phyloP scores from a whole-genome alignment of 2,797 vertebrate genomes.

The Amniataba percoides region DNA sequence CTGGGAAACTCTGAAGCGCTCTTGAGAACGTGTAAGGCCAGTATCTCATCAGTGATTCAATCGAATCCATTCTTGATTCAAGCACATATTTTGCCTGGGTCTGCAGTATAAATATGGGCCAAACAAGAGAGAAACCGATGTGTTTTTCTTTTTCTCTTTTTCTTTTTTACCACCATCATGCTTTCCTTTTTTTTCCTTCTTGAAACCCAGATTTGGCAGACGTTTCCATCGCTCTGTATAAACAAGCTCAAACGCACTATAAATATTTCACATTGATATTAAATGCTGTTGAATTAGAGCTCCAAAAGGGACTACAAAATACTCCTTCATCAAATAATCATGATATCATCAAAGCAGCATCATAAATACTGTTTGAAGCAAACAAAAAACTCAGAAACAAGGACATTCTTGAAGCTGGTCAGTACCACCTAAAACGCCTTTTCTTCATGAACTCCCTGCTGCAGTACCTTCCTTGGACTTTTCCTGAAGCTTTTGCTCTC shows the following conservation, averaged over 20 bases:
- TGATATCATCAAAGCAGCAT: constrained; percentile 69
- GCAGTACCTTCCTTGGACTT: constrained; percentile 30
- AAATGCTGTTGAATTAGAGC: constrained; percentile 76
- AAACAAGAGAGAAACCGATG: constrained; percentile 38
- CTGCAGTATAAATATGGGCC: constrained; percentile 40
- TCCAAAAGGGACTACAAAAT: constrained; percentile 76
- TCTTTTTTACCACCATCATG: constrained; percentile 17
- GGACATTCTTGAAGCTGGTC: constrained; percentile 60
- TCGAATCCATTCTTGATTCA: constrained; percentile 38
- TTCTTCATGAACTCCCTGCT: constrained; percentile 26
- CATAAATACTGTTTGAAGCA: constrained; percentile 63
- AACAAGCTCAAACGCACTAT: constrained; percentile 73
- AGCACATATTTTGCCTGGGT: constrained; percentile 37
- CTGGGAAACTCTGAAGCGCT: constrained; percentile 4
- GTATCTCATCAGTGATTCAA: constrained; percentile 28
- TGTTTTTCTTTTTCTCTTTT: constrained; percentile 37
- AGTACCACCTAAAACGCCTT: constrained; percentile 24
- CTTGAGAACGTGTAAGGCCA: constrained; percentile 9
- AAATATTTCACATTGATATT: constrained; percentile 80
- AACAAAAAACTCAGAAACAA: constrained; percentile 55
- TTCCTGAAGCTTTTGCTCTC: constrained; percentile 19
- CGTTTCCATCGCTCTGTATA: constrained; percentile 59
- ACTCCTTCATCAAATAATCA: constrained; percentile 74
- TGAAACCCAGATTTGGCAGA: constrained; percentile 64
- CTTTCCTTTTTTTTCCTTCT: constrained; percentile 5